Base-by-base conservation (phyloP, 2,113 vertebrate species). In the Stegastes partitus region DNA sequence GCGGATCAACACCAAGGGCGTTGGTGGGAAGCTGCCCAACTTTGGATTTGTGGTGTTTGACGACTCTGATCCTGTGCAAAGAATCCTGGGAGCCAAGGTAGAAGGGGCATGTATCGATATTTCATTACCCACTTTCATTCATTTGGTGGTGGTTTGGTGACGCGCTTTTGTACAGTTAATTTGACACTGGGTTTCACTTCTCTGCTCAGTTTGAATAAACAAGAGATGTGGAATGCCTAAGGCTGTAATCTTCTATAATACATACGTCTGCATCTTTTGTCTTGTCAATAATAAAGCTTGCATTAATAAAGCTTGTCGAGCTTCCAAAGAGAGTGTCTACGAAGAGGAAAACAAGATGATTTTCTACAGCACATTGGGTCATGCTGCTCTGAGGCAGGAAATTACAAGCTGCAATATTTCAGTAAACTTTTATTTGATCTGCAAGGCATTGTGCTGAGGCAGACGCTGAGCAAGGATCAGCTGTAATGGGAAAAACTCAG, bases 31-130 rank as follows among this genome's bases (percentile, higher is more conserved):
- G 68, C 93, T 99, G 83, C 98, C 98, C 64, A 99, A 99, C 89
- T 99, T 99, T 89, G 98, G 98, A 68, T 99, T 99, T 39, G 98
- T 99, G 85, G 98, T 99, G 34, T 99, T 99, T 91, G 97, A 99
- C 0, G 97, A 99, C 84, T 96, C 96, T 37, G 97, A 99, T 57
- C 97, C 98, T 0, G 98, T 99, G 89, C 97, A 99, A 88, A 96
- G 95, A 93, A 99, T 99, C 93, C 90, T 99, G 91, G 96, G 96
- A 92, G 97, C 97, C 78, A 99, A 99, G 96, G 98, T 99, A 96
- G 94, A 95, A 94, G 91, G 87, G 90, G 86, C 92, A 93, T 87
- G 89, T 93, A 90, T 90, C 70, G 10, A 83, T 49, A 70, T 85
- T 92, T 90, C 77, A 90, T 89, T 87, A 86, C 74, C 87, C 85